Evolutionary conservation across 2,797 vertebrate genomes (phyloP), one percentile per base, ranked within the genome.

Genomic region (Tympanoctomys barrerae): DNA sequence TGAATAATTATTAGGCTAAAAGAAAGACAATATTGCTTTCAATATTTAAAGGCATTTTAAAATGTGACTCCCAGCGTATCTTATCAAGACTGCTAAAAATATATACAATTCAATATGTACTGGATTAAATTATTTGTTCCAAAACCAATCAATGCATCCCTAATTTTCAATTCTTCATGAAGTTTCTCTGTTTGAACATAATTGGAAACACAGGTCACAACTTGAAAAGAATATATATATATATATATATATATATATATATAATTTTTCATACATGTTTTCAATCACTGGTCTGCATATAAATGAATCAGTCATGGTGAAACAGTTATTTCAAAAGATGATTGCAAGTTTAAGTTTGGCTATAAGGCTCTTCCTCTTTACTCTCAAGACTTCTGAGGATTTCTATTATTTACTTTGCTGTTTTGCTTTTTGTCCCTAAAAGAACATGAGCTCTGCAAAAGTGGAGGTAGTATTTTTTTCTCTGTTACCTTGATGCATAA

Each of bases 1-100:
- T 52, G 89, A 95, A 71, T 24, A 94, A 83, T 80, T 94, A 39
- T 93, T 94, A 71, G 19, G 16, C 22, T 95, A 94, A 87, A 95
- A 95, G 16, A 16, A 90, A 89, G 73, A 87, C 77, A 81, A 26
- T 18, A 80, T 87, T 89, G 71, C n/a, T 83, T 95, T 75, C 52
- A 94, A 85, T 91, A 68, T 7, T 78, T 78, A 19, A 94, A 79
- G 59, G 62, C 26, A 89, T 93, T 93, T 64, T 10, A 87, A 91
- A 96, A 71, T 24, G 46, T 16, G 5, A 62, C 33, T 49, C 46
- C 92, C 59, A 83, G 57, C 16, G 33, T 49, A 39, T 49, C 46
- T 77, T 91, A 77, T 77, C 33, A 71, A 87, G 59, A 94, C 13
- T 31, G 7, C 33, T 21, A 46, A 77, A 92, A 94, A 90, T 61